phyloP scores from a whole-genome alignment of 2,797 vertebrate genomes.

The Ctenosaura bakeri region DNA sequence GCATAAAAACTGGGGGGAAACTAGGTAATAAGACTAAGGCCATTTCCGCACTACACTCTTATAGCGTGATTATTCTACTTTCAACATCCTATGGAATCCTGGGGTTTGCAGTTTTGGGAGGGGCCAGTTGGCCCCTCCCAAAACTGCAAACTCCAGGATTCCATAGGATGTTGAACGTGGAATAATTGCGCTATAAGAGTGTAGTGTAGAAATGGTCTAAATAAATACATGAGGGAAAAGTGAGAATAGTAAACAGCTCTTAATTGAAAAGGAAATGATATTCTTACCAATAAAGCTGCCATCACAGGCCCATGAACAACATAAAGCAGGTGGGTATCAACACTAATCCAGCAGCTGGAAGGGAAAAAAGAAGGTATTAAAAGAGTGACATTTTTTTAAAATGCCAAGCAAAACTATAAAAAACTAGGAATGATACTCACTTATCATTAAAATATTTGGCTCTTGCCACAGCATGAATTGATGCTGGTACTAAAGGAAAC shows the following conservation, averaged over 20 bases:
- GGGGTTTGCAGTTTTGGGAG: too few relatives aligned
- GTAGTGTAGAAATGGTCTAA: too few relatives aligned
- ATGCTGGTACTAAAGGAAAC: conserved; percentile 94
- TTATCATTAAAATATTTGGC: conserved; percentile 97
- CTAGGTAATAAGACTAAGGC: neutral
- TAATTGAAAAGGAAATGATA: conserved; percentile 27
- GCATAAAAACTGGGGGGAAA: neutral
- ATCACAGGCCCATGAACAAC: conserved; percentile 97
- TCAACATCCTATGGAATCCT: too few relatives aligned
- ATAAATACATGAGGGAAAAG: neutral
- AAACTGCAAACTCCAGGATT: too few relatives aligned
- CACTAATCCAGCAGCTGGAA: conserved; percentile 97
- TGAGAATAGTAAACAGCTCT: neutral
- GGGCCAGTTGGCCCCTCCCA: too few relatives aligned
- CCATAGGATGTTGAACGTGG: too few relatives aligned
- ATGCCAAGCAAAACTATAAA: conserved; percentile 5
- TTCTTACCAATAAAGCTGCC: conserved; percentile 94
- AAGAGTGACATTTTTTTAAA: conserved; percentile 18
- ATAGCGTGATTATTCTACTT: too few relatives aligned
- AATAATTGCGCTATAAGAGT: too few relatives aligned
- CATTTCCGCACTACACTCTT: too few relatives aligned
- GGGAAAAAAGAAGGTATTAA: conserved; percentile 48
- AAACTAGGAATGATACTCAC: conserved; percentile 83
- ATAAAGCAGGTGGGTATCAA: conserved; percentile 95
- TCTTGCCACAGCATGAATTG: conserved; percentile 93